These are phyloP conservation scores for Synergus laeviventris DNA, from an alignment of 2,888 invertebrate species.

Conservation along the genomic window DNA sequence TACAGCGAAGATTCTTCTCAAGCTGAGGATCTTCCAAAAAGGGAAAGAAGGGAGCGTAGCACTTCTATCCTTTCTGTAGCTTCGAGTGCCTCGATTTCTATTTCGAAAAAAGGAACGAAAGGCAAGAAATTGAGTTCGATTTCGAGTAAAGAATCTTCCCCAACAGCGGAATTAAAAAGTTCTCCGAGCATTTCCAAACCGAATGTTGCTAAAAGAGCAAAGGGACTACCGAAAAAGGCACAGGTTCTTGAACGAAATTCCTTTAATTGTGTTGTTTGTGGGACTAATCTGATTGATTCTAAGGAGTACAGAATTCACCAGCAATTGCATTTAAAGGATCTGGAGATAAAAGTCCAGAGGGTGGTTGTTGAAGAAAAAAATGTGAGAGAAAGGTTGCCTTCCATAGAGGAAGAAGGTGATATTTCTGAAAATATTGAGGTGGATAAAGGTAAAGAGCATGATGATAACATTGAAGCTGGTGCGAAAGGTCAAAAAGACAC, in stretches of 20 bases:
- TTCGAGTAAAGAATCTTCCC: slow-evolving; percentile 46
- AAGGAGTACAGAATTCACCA: slow-evolving; percentile 20
- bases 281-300: background rate
- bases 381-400: background rate
- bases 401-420: background rate
- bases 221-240: background rate
- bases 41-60: slow-evolving; percentile 20
- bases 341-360: slow-evolving; percentile 16
- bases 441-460: background rate
- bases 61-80: slow-evolving; percentile 38
- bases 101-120: background rate
- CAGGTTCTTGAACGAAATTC: background rate
- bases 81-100: slow-evolving; percentile 1
- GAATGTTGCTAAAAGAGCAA: background rate
- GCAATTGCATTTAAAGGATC: background rate
- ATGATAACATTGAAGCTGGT: slow-evolving; percentile 20
- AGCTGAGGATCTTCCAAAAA: slow-evolving; percentile 14
- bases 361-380: slow-evolving; percentile 17
- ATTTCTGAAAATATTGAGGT: background rate
- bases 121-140: slow-evolving; percentile 37
- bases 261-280: background rate
- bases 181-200: slow-evolving; percentile 14
- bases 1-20: background rate
- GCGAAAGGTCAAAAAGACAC: slow-evolving; percentile 25
- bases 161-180: slow-evolving; percentile 43